Conservation (phyloP, 2,888 invertebrate species). For the Acronicta leporina region DNA sequence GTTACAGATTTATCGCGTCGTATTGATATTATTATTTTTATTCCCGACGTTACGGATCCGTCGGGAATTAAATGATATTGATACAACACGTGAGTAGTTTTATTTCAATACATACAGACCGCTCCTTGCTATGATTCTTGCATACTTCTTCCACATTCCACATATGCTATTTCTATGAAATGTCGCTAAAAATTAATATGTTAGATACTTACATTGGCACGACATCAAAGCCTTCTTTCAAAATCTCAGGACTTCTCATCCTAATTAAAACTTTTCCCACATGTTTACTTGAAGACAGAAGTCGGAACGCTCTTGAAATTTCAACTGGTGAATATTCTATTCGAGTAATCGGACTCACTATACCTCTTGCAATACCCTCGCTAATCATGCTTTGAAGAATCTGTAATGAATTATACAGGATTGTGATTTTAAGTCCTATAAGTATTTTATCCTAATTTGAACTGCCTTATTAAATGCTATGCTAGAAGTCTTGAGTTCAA, state of each 20-base stretch:
- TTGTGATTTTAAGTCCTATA: neutral
- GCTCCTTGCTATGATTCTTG: too few species aligned
- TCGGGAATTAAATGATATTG: too few species aligned
- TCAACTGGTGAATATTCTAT: conserved; percentile 90
- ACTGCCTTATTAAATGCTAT: too few species aligned
- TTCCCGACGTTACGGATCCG: too few species aligned
- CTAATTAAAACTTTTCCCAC: conserved; percentile 65
- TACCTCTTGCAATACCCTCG: conserved; percentile 90
- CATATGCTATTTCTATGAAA: neutral
- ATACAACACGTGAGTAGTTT: too few species aligned
- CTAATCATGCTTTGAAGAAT: conserved; percentile 86
- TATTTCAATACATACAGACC: too few species aligned
- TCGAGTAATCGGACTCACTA: conserved; percentile 91
- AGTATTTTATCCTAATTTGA: too few species aligned
- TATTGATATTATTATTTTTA: too few species aligned
- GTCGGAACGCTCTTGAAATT: conserved; percentile 91
- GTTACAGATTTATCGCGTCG: too few species aligned
- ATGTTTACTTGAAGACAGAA: conserved; percentile 91
- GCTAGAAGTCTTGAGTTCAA: too few species aligned
- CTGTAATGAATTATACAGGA: conserved; percentile 56
- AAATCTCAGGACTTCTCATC: conserved; percentile 58
- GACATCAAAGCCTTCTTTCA: conserved; percentile 55
- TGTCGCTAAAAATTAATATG: neutral
- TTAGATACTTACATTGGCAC: conserved; percentile 63
- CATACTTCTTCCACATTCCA: too few species aligned